Evolutionary conservation across 1,140 invertebrate genomes (phyloP), one percentile per base, ranked within the genome.

Genomic region (Drosophila parvula): DNA sequence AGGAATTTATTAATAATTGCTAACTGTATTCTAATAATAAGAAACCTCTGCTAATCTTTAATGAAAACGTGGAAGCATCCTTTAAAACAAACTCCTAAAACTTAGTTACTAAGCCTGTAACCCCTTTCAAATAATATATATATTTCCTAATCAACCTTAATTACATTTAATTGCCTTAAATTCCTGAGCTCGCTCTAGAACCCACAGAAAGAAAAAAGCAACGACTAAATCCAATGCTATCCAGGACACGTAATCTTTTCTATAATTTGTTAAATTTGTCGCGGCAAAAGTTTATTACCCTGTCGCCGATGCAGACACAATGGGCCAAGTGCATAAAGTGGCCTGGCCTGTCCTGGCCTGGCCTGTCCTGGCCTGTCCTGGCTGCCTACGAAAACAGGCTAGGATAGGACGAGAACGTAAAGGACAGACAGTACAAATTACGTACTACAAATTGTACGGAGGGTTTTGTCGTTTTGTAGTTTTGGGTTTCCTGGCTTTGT

Each of bases 251-350:
- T 86, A 86, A 86, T 86, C 83, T 86, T 86, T 88, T 82, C 83
- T 86, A 86, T 86, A 88, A 86, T 86, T 86, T 88, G 83, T 86
- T 86, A 86, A 86, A 86, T 86, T 86, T 88, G 83, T 86, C 83
- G 83, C 83, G 79, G 76, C 83, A 83, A 86, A 88, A 83, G 83
- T 86, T 86, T 86, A 86, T 86, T 88, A 86, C 84, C 64, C 79
- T 68, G 73, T 76, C 74, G 73, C 73, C 75, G 30, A 53, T 53
- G 79, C 64, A 82, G 83, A 88, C 83, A 86, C 65, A 86, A 86
- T 83, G 75, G 57, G 47, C 67, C 63, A 74, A 86, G 67, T 86
- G 82, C 82, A 86, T 86, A 86, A 86, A 88, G 86, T 82, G 83
- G 22, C 18, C 32, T 53, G 63, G 48, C 22, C 22, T 22, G 22